phyloP scores from a whole-genome alignment of 2,113 vertebrate species.

The Sardina pilchardus region DNA sequence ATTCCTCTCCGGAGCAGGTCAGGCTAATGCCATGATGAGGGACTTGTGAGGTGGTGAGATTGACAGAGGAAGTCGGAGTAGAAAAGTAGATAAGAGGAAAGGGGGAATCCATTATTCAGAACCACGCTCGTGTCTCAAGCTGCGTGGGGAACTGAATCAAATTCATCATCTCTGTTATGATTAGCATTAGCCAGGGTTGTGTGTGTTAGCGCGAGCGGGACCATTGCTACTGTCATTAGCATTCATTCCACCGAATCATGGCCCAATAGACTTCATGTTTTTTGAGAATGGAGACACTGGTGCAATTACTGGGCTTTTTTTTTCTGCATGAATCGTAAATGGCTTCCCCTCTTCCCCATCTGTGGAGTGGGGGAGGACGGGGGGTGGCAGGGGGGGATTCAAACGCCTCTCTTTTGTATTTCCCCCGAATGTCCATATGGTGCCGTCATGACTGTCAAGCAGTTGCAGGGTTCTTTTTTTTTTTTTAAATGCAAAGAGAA shows the following conservation, averaged over 20 bases:
- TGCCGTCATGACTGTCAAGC: constrained; percentile 45
- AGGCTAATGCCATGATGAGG: constrained; percentile 61
- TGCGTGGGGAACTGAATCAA: constrained; percentile 39
- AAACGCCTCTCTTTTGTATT: constrained; percentile 42
- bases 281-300: constrained; percentile 39
- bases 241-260: background rate
- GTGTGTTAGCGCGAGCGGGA: constrained; percentile 11
- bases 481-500: constrained; percentile 26
- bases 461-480: background rate
- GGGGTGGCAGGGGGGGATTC: constrained; percentile 20
- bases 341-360: constrained; percentile 40
- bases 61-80: constrained; percentile 15
- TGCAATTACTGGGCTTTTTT: constrained; percentile 46
- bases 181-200: constrained; percentile 47
- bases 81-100: constrained; percentile 10
- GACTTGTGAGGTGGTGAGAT: constrained; percentile 50
- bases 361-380: constrained; percentile 4
- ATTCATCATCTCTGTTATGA: constrained; percentile 45
- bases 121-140: constrained; percentile 44
- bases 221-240: background rate
- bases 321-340: constrained; percentile 53
- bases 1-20: constrained; percentile 42
- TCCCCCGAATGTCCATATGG: constrained; percentile 55
- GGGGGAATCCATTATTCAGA: constrained; percentile 55
- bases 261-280: constrained; percentile 49